These are phyloP conservation scores for Myotis vivesi DNA, from an alignment of 2,797 vertebrate species.

Conservation along the genomic window DNA sequence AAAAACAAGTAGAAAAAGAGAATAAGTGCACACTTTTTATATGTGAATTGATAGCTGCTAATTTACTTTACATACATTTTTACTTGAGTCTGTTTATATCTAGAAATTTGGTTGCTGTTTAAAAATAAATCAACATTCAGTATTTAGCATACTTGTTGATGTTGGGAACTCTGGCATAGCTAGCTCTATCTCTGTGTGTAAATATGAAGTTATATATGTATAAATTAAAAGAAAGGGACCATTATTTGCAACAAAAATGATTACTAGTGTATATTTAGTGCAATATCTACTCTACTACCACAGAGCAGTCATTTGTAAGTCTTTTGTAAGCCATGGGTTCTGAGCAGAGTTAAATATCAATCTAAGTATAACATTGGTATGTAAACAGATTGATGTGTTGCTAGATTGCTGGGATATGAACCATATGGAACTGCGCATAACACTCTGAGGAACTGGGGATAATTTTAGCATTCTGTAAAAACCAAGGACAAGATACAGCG, in stretches of 20 bases:
- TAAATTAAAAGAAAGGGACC: slow-evolving; percentile 58
- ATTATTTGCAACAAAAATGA: slow-evolving; percentile 44
- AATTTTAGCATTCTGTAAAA: slow-evolving; percentile 62
- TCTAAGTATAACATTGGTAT: slow-evolving; percentile 62
- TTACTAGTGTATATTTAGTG: slow-evolving; percentile 57
- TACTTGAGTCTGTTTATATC: slow-evolving; percentile 46
- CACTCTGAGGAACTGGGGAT: slow-evolving; percentile 32
- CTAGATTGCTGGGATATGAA: slow-evolving; percentile 50
- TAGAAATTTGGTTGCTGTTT: slow-evolving; percentile 1
- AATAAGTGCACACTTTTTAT: not conserved
- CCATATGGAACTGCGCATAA: slow-evolving; percentile 55
- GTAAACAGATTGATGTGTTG: slow-evolving; percentile 67
- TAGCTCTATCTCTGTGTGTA: not conserved
- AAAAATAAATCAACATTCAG: not conserved
- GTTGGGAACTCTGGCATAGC: not conserved
- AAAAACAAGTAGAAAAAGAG: slow-evolving; percentile 30
- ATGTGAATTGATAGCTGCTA: not conserved
- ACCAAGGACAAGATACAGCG: not conserved
- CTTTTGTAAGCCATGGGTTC: slow-evolving; percentile 41
- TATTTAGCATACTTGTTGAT: slow-evolving; percentile 15
- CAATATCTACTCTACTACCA: slow-evolving; percentile 45
- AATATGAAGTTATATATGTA: slow-evolving; percentile 7
- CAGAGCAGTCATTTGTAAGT: slow-evolving; percentile 49
- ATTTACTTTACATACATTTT: not conserved
- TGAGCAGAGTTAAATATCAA: slow-evolving; percentile 68